Conservation (phyloP, 2,113 vertebrate species). For the Daubentonia madagascariensis region DNA sequence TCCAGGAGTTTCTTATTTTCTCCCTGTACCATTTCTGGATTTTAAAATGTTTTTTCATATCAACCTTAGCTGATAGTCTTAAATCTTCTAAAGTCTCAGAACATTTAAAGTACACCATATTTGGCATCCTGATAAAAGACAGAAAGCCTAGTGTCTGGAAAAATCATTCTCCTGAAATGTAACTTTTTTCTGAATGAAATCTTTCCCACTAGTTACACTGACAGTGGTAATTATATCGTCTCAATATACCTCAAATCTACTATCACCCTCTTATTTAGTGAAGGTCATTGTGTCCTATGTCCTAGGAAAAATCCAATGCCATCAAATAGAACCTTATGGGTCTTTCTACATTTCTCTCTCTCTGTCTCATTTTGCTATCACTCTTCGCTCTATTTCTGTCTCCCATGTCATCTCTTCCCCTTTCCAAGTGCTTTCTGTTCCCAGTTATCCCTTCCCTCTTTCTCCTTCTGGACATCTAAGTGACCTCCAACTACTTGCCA, state of each 20-base stretch:
- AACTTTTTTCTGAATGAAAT: neutral
- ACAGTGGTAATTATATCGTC: neutral
- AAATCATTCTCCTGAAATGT: neutral
- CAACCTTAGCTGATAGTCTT: neutral
- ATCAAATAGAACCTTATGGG: neutral
- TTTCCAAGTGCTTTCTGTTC: neutral
- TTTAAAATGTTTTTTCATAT: neutral
- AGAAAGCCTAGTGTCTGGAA: neutral
- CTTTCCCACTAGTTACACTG: neutral
- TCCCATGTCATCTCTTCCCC: neutral
- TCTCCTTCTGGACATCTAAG: neutral
- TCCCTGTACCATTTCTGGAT: neutral
- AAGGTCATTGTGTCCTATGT: neutral
- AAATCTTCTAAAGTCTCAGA: neutral
- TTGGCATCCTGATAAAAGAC: neutral
- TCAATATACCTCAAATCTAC: neutral
- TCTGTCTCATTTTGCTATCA: neutral
- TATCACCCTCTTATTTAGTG: neutral
- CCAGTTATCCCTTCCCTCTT: neutral
- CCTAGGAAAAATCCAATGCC: neutral
- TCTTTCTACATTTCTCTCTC: accelerated
- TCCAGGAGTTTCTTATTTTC: neutral
- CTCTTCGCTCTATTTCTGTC: neutral
- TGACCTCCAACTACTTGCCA: neutral
- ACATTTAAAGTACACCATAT: neutral